Base-by-base conservation (phyloP, 2,113 vertebrate species). In the Parotia lawesii region DNA sequence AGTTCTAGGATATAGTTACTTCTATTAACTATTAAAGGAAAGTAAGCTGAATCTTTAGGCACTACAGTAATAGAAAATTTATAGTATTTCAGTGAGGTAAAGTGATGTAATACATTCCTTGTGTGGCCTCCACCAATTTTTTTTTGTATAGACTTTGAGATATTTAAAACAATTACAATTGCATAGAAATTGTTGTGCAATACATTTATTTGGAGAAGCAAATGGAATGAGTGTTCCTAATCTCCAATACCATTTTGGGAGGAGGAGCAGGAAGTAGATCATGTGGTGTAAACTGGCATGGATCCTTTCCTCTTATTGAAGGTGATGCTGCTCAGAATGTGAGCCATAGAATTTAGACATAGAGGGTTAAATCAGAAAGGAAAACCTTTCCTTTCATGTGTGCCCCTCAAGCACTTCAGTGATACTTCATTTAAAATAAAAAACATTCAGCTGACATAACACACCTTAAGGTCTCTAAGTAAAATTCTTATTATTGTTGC, bases 371-470 rank as follows among this genome's bases (percentile, higher is more conserved):
- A 87, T 56, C 33, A 56, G 62, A 81, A 90, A 44, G 27, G 79
- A 89, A 87, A 91, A 50, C 21, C 12, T 62, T 85, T 44, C 24
- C 10, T 67, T 81, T 82, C 33, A 5, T 47, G 38, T 42, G 15
- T 3, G 1, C 15, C 40, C 21, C 27, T 80, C 20, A 73, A 82
- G 12, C 17, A 48, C 75, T 56, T 69, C 23, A 86, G 25, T 64
- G 51, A 29, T 67, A 50, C 38, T 83, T 90, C 29, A 74, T 82
- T 87, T 95, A 87, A 91, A 87, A 60, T 67, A 73, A 78, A 95
- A 93, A 91, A 28, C 12, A 11, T 72, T 83, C 70, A 71, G 42
- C 67, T 93, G 64, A 72, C 9, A 28, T 47, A 80, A 53, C 20
- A 61, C n/a, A 38, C 37, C 42, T 37, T 80, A 86, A 74, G 40